Conservation (phyloP, 2,888 invertebrate genomes). For the Tuta absoluta region DNA sequence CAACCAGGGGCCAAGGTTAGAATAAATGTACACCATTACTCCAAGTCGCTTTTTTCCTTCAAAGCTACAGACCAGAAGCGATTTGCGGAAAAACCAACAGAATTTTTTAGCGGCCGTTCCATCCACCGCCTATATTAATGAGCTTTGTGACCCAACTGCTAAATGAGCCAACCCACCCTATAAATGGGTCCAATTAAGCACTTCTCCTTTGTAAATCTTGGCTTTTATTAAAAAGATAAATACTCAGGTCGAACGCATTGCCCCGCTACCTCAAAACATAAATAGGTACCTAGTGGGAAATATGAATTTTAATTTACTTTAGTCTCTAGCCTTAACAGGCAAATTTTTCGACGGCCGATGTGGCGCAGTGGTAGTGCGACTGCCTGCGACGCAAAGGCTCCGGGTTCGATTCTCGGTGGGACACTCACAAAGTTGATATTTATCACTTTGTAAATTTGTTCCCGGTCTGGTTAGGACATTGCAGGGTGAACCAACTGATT, state of each 20-base stretch:
- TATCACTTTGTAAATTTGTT: too few relatives aligned
- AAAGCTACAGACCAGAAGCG: slow-evolving; percentile 12
- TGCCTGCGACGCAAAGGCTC: too few relatives aligned
- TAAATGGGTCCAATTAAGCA: slow-evolving; percentile 31
- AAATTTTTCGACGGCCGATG: too few relatives aligned
- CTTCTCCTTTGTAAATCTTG: slow-evolving; percentile 28
- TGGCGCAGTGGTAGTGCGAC: too few relatives aligned
- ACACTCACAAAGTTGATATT: too few relatives aligned
- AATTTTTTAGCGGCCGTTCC: slow-evolving; percentile 26
- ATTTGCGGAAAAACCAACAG: slow-evolving; percentile 27
- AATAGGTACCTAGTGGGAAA: too few relatives aligned
- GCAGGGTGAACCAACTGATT: too few relatives aligned
- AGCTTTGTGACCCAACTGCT: slow-evolving; percentile 30
- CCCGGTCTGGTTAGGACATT: too few relatives aligned
- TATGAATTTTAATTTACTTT: neutral
- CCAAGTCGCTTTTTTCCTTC: slow-evolving; percentile 5
- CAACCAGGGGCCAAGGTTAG: neutral
- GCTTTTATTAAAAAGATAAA: slow-evolving; percentile 29
- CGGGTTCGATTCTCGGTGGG: too few relatives aligned
- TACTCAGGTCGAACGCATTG: slow-evolving; percentile 20
- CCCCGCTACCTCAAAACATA: neutral
- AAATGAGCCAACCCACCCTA: slow-evolving; percentile 30
- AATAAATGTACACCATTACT: slow-evolving; percentile 4
- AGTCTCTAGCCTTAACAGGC: too few relatives aligned
- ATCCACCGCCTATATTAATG: slow-evolving; percentile 28